Evolutionary conservation across 2,888 invertebrate species (phyloP).

Genomic region (Leptinotarsa juncta): DNA sequence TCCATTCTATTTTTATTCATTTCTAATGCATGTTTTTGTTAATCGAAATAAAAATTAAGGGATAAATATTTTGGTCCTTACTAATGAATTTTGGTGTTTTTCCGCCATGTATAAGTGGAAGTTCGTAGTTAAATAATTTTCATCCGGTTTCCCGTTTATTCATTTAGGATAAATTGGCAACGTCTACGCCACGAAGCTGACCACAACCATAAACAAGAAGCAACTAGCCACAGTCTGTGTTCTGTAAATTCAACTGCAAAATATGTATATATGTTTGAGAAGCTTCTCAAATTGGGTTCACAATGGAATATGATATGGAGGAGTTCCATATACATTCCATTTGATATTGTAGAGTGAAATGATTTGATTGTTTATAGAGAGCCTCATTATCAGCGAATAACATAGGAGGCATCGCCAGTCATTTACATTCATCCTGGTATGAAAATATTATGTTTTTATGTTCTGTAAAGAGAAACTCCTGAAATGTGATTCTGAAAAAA

Average conservation of each 20-base stretch:
- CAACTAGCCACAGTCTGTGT: constrained; percentile 16
- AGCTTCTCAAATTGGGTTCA: neutral
- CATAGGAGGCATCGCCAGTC: too few relatives aligned
- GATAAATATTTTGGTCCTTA: neutral
- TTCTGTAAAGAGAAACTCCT: too few relatives aligned
- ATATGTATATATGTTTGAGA: neutral
- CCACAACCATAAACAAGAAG: constrained; percentile 25
- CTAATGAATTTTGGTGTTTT: neutral
- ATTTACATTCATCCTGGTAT: too few relatives aligned
- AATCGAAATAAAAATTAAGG: too few relatives aligned
- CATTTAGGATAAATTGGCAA: constrained; percentile 25
- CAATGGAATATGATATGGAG: neutral
- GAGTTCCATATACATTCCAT: too few relatives aligned
- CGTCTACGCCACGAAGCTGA: constrained; percentile 21
- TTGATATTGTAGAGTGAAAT: neutral
- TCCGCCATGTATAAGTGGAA: too few relatives aligned
- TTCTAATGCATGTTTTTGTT: too few relatives aligned
- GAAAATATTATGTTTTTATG: too few relatives aligned
- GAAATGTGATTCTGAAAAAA: too few relatives aligned
- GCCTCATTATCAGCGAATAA: too few relatives aligned
- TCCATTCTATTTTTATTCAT: too few relatives aligned
- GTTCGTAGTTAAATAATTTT: neutral
- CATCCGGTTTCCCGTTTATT: neutral
- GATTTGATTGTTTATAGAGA: neutral
- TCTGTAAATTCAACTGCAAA: neutral